These are phyloP conservation scores for Malurus splendens DNA, from an alignment of 2,797 vertebrate genomes.

Conservation along the genomic window DNA sequence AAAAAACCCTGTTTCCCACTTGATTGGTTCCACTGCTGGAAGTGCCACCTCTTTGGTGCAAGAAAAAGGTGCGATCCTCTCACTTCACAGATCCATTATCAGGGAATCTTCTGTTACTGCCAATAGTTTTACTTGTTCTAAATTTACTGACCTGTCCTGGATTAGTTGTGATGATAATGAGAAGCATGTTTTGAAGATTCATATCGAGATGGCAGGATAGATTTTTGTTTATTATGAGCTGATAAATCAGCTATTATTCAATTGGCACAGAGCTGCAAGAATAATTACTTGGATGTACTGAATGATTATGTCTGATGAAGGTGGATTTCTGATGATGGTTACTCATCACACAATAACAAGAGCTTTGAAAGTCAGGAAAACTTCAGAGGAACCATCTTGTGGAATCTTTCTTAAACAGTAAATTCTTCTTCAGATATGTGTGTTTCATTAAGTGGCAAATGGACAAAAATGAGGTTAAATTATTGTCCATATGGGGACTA, in stretches of 20 bases:
- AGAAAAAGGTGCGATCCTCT: background rate
- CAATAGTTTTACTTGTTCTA: background rate
- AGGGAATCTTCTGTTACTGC: background rate
- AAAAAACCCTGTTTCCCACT: background rate
- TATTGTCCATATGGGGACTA: background rate
- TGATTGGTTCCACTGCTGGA: background rate
- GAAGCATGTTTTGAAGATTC: background rate
- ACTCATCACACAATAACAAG: background rate
- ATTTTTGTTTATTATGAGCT: background rate
- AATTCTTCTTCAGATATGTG: background rate
- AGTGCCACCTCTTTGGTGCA: background rate
- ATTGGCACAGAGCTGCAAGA: background rate
- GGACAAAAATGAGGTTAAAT: background rate
- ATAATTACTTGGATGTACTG: background rate
- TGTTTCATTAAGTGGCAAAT: background rate
- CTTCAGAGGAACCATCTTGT: background rate
- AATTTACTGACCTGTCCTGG: background rate
- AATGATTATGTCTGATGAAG: background rate
- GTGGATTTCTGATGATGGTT: background rate
- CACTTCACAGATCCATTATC: background rate
- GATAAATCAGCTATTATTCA: conserved; percentile 10
- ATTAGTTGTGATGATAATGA: background rate
- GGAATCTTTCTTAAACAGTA: background rate
- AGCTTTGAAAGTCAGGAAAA: background rate
- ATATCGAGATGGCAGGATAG: background rate